A percentile compares a stretch with the other conserved stretches of the same genome.
Conservation (phyloP, 2,113 vertebrate genomes). For the Pseudopodoces humilis region DNA sequence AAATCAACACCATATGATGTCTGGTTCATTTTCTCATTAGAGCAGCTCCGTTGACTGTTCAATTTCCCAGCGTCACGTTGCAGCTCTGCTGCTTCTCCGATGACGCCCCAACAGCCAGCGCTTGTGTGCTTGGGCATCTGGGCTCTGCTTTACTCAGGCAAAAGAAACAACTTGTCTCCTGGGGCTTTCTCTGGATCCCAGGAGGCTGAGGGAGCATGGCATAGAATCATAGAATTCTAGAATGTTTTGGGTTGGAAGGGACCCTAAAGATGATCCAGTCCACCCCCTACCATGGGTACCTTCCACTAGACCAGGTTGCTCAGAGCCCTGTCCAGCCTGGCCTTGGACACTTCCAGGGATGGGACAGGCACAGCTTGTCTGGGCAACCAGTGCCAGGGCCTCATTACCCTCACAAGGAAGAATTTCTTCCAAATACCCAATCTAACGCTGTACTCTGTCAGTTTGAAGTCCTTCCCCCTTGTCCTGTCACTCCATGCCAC, state of each 20-base stretch:
- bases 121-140: background rate
- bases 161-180: background rate
- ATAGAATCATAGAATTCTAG: background rate
- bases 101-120: fast-evolving
- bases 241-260: background rate
- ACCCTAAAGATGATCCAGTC: background rate
- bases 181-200: background rate
- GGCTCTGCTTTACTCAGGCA: background rate
- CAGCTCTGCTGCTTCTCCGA: background rate
- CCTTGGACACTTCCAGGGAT: background rate
- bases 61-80: background rate
- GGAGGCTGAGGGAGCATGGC: fast-evolving
- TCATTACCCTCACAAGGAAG: no score
- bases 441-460: background rate
- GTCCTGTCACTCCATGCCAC: background rate
- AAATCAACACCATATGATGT: slow-evolving; percentile 18
- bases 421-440: background rate
- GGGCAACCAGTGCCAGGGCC: background rate
- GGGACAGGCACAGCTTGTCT: background rate
- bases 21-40: background rate
- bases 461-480: background rate
- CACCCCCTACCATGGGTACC: background rate
- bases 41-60: background rate
- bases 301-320: background rate
- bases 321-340: background rate